Base-by-base conservation (phyloP, 2,113 vertebrate species). In the Phoenicopterus ruber region DNA sequence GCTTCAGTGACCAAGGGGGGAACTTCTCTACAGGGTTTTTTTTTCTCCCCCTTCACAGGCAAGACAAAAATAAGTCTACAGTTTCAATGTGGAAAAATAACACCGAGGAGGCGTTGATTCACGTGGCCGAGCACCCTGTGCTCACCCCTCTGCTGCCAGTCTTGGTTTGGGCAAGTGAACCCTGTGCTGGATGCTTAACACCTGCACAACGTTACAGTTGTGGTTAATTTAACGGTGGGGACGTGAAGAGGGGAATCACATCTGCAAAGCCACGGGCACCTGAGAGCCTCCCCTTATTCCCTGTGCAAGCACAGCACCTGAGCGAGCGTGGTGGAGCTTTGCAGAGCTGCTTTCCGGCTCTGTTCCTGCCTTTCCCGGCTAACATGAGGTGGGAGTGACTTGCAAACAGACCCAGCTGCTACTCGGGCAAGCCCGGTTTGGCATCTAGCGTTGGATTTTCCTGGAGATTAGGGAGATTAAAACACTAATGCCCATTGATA, bases 61-160 rank as follows among this genome's bases (percentile, higher is more conserved):
- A 36, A 63, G 47, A 46, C 42, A 20, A 47, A 67, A 74, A 17
- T 6, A 26, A 3, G 5, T 8, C 26, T 12, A 12, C 3, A 5
- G 29, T 63, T 93, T 82, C 42, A 71, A 1, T 7, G 11, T 31
- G 52, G 13, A 24, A 55, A 65, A 28, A 25, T 7, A 90, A 4
- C n/a, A 38, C 3, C 0, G 6, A 42, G 38, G 22, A 88, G 52
- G 34, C 0, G 4, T 6, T 69, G 58, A 28, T 63, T 87, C 4
- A 10, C 0, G 0, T 66, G 73, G 19, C 50, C 2, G 7, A 70
- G n/a, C 61, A n/a, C 0, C 0, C 10, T 0, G 4, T 26, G 40
- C 7, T 87, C 50, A 17, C 44, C 9, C 17, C 40, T 44, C 46
- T 69, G 61, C 77, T 74, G 63, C 81, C 0, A 1, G 10, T 59